These are phyloP conservation scores for Chamaea fasciata DNA, from an alignment of 2,113 vertebrate genomes.

Conservation along the genomic window DNA sequence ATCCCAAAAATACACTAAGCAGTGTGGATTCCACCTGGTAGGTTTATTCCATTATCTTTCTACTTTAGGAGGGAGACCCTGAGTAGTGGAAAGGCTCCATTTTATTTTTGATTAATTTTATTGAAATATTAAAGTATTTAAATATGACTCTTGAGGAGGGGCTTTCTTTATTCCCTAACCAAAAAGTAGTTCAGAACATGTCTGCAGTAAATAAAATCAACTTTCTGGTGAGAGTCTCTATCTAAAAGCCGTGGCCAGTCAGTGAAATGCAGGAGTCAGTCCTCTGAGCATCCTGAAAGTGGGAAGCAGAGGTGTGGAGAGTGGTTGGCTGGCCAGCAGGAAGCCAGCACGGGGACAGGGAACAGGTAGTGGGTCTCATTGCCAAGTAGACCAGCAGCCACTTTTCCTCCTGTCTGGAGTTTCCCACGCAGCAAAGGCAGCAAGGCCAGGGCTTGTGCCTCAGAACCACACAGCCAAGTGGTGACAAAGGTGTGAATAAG, in stretches of 20 bases:
- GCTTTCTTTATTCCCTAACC: not conserved
- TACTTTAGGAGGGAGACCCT: not conserved
- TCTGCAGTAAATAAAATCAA: not conserved
- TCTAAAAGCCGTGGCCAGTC: not conserved
- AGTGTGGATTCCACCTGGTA: not conserved
- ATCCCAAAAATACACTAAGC: not conserved
- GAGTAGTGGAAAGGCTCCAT: not conserved
- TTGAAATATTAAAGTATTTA: not conserved
- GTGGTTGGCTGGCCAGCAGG: not conserved
- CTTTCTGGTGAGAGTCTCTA: not conserved
- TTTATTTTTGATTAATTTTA: not conserved
- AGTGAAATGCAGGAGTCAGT: not conserved
- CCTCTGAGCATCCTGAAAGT: not conserved
- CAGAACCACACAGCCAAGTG: not conserved
- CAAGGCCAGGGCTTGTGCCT: not conserved
- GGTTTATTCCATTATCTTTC: not conserved
- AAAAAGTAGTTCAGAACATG: not conserved
- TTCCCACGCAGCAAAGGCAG: not conserved
- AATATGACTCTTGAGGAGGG: not conserved
- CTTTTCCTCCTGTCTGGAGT: not conserved
- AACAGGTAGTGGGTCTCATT: not conserved
- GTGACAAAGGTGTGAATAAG: slow-evolving; percentile 63
- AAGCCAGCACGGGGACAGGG: not conserved
- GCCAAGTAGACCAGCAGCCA: slow-evolving; percentile 8
- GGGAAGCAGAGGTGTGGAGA: rapidly evolving